Conservation (phyloP, 2,888 invertebrate genomes). For the Megastigmus dorsalis region DNA sequence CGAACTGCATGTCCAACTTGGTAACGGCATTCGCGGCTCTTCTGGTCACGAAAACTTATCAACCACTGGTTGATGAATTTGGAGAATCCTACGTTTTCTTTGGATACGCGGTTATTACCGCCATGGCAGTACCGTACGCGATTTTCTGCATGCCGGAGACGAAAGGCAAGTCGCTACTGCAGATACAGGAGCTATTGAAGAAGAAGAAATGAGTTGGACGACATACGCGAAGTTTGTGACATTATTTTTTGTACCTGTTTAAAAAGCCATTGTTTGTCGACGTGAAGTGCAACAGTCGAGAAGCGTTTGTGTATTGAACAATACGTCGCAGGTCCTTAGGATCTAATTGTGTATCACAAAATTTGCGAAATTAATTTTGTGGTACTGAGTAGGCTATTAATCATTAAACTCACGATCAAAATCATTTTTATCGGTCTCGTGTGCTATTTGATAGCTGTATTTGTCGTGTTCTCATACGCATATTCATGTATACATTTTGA, state of each 20-base stretch:
- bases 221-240: neutral
- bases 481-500: no score
- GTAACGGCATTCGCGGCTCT: slow-evolving; percentile 55
- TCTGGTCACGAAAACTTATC: slow-evolving; percentile 57
- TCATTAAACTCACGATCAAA: no score
- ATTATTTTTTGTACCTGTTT: neutral
- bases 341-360: no score
- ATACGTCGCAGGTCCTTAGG: no score
- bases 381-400: no score
- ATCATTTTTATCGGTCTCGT: no score
- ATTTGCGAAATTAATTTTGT: no score
- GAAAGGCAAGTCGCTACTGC: slow-evolving; percentile 88
- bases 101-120: slow-evolving; percentile 56
- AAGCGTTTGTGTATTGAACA: no score
- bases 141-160: slow-evolving; percentile 89
- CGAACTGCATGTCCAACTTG: slow-evolving; percentile 56
- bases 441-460: no score
- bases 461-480: no score
- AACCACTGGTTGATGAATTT: slow-evolving; percentile 54
- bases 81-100: slow-evolving; percentile 59
- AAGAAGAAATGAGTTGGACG: neutral
- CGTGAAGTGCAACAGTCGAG: no score
- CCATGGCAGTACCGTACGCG: slow-evolving; percentile 68
- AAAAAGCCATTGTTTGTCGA: no score
- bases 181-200: slow-evolving; percentile 86